Base-by-base conservation (phyloP, 2,113 vertebrate genomes). In the Malurus elegans region DNA sequence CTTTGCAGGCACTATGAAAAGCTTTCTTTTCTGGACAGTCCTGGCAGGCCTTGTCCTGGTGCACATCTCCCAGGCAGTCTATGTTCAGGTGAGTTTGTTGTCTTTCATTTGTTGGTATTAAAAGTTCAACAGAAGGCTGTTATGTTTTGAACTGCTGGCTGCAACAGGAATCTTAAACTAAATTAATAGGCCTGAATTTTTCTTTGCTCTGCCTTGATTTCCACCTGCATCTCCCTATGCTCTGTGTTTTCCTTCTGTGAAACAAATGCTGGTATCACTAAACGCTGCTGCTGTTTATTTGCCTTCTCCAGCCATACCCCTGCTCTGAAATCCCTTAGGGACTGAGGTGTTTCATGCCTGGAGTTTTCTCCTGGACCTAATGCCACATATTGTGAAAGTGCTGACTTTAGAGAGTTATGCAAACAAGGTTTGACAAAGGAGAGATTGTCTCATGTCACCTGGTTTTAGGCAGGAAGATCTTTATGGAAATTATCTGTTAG, bases 11-110 rank as follows among this genome's bases (percentile, higher is more conserved):
- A 73, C 28, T 20, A 96, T 96, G 96, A 94, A 54, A 64, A 58
- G 2, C 28, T 75, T 82, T 38, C 40, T 96, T 47, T 64, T 36
- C 19, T 82, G 88, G 29, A 4, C 66, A 19, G 48, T 82, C 31
- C 34, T 96, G 34, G 62, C 53, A 44, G 48, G 69, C 53, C n/a
- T 93, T 31, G 29, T n/a, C 12, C 66, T 91, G 81, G 53, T 75
- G 53, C 88, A 95, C 18, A 6, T 31, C 85, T 91, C 81, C 71
- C 81, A 79, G 48, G 71, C 90, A 15, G 90, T 96, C 74, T 96
- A 96, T 0, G 66, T 96, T 31, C 85, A 87, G 96, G 96, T 96
- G 58, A 96, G 96, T 85, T 61, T 78, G 79, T 51, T 36, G 23
- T 69, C 31, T 90, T 79, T 50, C 3, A 47, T 58, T 75, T 82